Evolutionary conservation across 2,113 vertebrate genomes (phyloP), one percentile per base, ranked within the genome.

Genomic region (Dipodomys stephensi): DNA sequence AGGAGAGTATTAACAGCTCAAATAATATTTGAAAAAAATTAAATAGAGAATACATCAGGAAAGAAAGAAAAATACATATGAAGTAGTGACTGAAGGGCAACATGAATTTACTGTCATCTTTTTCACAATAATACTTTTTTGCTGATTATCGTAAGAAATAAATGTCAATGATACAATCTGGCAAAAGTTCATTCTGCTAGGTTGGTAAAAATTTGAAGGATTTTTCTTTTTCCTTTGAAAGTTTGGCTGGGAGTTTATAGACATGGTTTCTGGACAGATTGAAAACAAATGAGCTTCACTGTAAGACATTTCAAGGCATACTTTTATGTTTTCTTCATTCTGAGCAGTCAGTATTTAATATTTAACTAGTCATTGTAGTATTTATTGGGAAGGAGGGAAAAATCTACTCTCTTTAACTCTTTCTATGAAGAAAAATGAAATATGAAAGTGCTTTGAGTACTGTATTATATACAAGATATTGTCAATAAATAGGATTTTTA

Each of bases 101-200:
- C 76, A 90, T 88, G 95, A 93, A 90, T 23, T 32, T 13, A 92
- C 60, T 96, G 95, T 90, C 80, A 97, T 25, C 94, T 95, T 84
- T 65, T 83, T 93, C 95, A 97, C 95, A 95, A 94, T 62, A 91
- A 92, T 35, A 72, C 80, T 76, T 96, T 95, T 96, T 97, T 97
- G 95, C 93, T 97, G 97, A 98, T 95, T 8, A 72, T 91, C 94
- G n/a, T 64, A 88, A 83, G 96, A 97, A 96, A 94, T 18, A 81
- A 69, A 92, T 95, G 95, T 96, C 97, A 98, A 93, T 96, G 88
- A 97, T 96, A 96, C 87, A 62, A 71, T n/a, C 84, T 88, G 95
- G 94, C 69, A 97, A 82, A 95, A 94, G 93, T 93, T 92, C 96
- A 82, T 90, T 96, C 32, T 19, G 81, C 97, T 97, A 86, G 87